Conservation (phyloP, 2,113 vertebrate genomes). For the Oreochromis spilurus region DNA sequence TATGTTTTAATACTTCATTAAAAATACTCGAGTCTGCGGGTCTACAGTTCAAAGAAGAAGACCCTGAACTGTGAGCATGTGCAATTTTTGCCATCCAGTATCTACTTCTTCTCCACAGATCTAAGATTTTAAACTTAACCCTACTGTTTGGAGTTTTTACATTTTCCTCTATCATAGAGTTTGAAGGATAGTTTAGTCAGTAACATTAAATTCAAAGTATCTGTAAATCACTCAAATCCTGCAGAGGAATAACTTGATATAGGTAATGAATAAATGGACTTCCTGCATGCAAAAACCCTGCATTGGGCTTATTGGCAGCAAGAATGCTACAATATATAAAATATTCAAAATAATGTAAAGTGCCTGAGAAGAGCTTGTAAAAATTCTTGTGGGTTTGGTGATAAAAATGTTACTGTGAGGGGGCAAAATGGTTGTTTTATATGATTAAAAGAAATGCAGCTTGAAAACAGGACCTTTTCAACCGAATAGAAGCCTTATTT, state of each 20-base stretch:
- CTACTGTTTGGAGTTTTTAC: neutral
- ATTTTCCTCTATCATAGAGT: neutral
- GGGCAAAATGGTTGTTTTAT: neutral
- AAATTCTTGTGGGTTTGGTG: neutral
- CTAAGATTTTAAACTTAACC: neutral
- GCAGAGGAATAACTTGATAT: neutral
- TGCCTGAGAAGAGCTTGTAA: neutral
- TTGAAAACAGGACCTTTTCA: neutral
- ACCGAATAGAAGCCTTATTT: neutral
- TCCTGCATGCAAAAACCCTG: neutral
- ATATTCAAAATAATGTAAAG: neutral
- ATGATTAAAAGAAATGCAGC: neutral
- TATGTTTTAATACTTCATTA: neutral
- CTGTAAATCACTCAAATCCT: neutral
- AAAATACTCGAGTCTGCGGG: neutral
- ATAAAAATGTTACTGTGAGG: neutral
- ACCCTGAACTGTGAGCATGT: neutral
- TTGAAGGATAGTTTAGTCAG: neutral
- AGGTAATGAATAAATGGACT: neutral
- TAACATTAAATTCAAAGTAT: neutral
- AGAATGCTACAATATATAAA: neutral
- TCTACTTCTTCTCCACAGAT: neutral
- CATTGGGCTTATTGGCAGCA: neutral
- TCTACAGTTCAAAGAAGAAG: rapidly evolving
- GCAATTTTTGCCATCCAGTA: neutral